These are phyloP conservation scores for Drosophila engyochracea DNA, from an alignment of 2,888 invertebrate species.

Conservation along the genomic window DNA sequence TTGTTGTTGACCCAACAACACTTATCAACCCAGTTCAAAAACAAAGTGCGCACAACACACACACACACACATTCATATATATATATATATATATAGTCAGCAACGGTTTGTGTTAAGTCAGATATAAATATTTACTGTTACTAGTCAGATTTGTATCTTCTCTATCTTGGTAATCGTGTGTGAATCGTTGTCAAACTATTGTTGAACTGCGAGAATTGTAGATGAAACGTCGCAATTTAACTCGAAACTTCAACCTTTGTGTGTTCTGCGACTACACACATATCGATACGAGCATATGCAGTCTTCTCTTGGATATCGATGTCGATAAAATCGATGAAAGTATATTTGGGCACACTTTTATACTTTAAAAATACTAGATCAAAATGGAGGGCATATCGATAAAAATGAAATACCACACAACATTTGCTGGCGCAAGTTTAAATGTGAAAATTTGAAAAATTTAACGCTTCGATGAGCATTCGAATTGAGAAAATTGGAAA, in stretches of 20 bases:
- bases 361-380: background rate
- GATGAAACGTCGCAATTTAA: conserved; percentile 49
- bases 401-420: background rate
- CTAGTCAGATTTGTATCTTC: conserved; percentile 24
- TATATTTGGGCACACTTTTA: background rate
- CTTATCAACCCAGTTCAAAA: conserved; percentile 44
- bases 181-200: conserved; percentile 34
- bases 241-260: conserved; percentile 38
- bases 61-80: background rate
- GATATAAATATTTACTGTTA: background rate
- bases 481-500: background rate
- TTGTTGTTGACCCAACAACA: conserved; percentile 47
- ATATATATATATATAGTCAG: background rate
- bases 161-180: conserved; percentile 37
- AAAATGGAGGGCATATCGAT: background rate
- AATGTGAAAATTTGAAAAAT: background rate
- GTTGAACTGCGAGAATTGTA: conserved; percentile 7
- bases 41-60: conserved; percentile 14
- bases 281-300: conserved; percentile 14
- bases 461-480: background rate
- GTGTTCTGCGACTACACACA: conserved; percentile 21
- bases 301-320: conserved; percentile 28
- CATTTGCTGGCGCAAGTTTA: background rate
- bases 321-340: conserved; percentile 15
- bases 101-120: conserved; percentile 2